phyloP scores from a whole-genome alignment of 2,888 invertebrate genomes.

The Drosophila villosipedis region DNA sequence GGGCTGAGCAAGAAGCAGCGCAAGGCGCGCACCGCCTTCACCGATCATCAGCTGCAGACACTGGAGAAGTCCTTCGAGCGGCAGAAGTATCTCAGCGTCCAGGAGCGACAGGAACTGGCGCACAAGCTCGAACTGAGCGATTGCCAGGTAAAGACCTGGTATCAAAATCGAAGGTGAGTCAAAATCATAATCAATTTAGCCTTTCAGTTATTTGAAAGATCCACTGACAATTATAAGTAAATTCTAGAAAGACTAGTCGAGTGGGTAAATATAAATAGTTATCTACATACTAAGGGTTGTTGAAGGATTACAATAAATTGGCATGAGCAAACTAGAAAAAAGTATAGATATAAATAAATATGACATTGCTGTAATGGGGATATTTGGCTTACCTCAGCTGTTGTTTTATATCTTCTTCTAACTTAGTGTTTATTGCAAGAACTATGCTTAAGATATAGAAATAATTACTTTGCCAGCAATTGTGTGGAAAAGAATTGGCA shows the following conservation, averaged over 20 bases:
- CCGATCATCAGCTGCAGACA: constrained; percentile 98
- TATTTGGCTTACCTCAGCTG: too few relatives aligned
- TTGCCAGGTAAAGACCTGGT: constrained; percentile 99
- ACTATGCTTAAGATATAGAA: background rate
- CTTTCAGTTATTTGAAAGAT: background rate
- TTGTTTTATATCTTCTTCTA: too few relatives aligned
- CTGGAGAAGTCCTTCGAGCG: constrained; percentile 98
- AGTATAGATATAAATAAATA: too few relatives aligned
- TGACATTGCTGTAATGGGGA: too few relatives aligned
- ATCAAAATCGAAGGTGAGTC: constrained; percentile 98
- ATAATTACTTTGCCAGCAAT: too few relatives aligned
- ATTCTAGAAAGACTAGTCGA: background rate
- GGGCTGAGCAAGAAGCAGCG: constrained; percentile 95
- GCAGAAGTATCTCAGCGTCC: constrained; percentile 98
- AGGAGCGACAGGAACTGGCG: constrained; percentile 99
- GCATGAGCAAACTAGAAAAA: too few relatives aligned
- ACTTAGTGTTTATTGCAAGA: too few relatives aligned
- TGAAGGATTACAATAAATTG: too few relatives aligned
- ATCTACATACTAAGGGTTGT: too few relatives aligned
- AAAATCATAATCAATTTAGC: background rate
- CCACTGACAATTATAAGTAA: background rate
- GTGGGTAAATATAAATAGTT: too few relatives aligned
- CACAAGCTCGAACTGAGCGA: constrained; percentile 97
- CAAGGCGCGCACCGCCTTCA: constrained; percentile 99
- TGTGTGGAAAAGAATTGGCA: background rate